Base-by-base conservation (phyloP, 2,113 vertebrate species). In the Neopipo cinnamomea region DNA sequence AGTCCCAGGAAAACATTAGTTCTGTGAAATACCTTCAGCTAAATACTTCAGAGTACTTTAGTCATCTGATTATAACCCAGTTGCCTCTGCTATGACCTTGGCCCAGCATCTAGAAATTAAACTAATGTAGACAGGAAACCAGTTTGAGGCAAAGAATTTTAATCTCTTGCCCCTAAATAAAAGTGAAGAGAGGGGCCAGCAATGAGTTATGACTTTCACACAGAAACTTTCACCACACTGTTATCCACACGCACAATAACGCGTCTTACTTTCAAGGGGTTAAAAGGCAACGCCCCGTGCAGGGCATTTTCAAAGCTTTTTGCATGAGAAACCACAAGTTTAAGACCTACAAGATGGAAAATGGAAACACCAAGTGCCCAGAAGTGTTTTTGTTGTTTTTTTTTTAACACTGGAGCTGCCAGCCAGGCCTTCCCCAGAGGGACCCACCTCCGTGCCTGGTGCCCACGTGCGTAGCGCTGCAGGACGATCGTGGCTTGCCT, bases 401-500 rank as follows among this genome's bases (percentile, higher is more conserved):
- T n/a, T n/a, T n/a, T n/a, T n/a, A n/a, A 30, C 37, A 9, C 9
- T 0, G 6, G 22, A 15, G 5, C 3, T 23, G 23, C 68, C 55
- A 25, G 4, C 12, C 18, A 39, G 39, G 25, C 55, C 41, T 39
- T 8, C 59, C 49, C 7, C 0, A 1, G 30, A 44, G 23, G 24
- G 33, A 87, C 98, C 95, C 74, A 99, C 99, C 99, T 99, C 97
- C 99, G 98, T 2, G 99, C 99, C 96, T 99, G 89, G 97, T 97
- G 93, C 13, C 99, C 98, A 3, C 99, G 98, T 5, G 97, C 94
- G 8, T 98, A 97, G 97, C 98, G 95, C 97, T 99, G 99, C 87
- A 99, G 83, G 11, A 82, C 53, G 11, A 99, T 1, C 11, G 98
- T 96, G 0, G 98, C 97, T 62, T 73, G 89, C 61, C 95, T 97